Percentiles rank a stretch among this genome's conserved stretches.
phyloP scores from a whole-genome alignment of 2,113 vertebrate genomes.

The Microcebus tavaratra region DNA sequence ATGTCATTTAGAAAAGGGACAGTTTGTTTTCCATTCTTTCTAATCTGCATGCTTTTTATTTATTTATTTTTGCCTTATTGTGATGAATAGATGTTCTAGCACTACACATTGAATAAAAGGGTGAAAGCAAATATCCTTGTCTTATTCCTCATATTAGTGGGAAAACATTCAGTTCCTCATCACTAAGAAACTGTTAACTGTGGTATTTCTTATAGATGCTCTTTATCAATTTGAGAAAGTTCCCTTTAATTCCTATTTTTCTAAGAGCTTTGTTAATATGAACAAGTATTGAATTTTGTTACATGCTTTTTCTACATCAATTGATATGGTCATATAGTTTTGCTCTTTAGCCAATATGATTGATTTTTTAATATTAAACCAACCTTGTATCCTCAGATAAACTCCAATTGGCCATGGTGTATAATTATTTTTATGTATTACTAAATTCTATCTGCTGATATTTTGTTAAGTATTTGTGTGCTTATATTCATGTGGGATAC shows the following conservation, averaged over 20 bases:
- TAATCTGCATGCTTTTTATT: not conserved
- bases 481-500: not conserved
- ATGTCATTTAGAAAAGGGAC: not conserved
- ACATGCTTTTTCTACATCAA: not conserved
- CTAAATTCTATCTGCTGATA: not conserved
- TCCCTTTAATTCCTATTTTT: not conserved
- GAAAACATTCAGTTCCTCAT: not conserved
- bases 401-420: not conserved
- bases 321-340: not conserved
- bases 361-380: not conserved
- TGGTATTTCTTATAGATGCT: not conserved
- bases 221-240: not conserved
- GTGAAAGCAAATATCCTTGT: not conserved
- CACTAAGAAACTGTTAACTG: not conserved
- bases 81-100: not conserved
- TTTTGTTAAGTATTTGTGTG: not conserved
- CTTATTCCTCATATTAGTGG: not conserved
- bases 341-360: not conserved
- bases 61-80: not conserved
- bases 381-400: not conserved
- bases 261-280: not conserved
- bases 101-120: not conserved
- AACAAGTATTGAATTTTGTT: not conserved
- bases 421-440: not conserved
- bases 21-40: not conserved